Conservation (phyloP, 2,113 vertebrate species). For the Mohoua ochrocephala region DNA sequence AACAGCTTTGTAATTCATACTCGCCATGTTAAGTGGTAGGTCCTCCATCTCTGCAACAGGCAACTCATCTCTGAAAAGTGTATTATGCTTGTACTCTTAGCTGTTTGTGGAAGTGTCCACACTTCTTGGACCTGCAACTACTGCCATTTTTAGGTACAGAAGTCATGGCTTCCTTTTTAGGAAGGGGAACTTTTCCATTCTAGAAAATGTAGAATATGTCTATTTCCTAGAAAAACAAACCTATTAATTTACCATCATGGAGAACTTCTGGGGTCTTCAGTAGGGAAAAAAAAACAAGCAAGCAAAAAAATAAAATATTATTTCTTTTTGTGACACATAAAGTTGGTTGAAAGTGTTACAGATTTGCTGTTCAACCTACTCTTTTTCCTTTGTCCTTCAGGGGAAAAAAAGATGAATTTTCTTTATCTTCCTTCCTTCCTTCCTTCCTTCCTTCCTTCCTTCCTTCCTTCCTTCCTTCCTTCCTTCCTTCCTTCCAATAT, state of each 20-base stretch:
- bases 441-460: not conserved
- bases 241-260: not conserved
- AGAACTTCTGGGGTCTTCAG: not conserved
- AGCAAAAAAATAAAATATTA: fast-evolving
- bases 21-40: not conserved
- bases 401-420: not conserved
- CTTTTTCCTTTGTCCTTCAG: not conserved
- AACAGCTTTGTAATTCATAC: not conserved
- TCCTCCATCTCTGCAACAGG: not conserved
- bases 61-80: not conserved
- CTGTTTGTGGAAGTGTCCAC: fast-evolving
- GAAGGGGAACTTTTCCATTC: not conserved
- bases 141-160: not conserved
- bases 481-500: not conserved
- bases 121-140: not conserved
- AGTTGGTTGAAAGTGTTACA: not conserved
- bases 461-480: not conserved
- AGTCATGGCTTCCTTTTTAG: not conserved
- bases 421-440: not conserved
- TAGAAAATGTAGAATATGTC: not conserved
- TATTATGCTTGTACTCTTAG: not conserved
- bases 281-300: not conserved
- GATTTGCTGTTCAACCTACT: not conserved
- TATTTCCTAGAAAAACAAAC: not conserved
- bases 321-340: not conserved